phyloP scores from a whole-genome alignment of 2,113 vertebrate species.

The Hypomesus transpacificus region DNA sequence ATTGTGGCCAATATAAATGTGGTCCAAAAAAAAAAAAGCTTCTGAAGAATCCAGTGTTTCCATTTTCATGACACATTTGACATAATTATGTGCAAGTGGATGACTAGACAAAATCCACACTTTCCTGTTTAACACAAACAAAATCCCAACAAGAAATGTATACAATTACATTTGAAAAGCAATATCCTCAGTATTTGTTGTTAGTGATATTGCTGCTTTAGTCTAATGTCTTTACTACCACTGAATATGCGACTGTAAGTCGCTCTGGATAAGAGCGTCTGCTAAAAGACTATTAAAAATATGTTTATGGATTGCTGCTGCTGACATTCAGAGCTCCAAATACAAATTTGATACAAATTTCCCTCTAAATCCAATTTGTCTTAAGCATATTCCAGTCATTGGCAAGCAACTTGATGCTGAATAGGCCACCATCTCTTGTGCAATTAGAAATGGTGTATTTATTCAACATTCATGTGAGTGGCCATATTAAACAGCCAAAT shows the following conservation, averaged over 20 bases:
- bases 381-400: conserved; percentile 25
- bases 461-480: background rate
- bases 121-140: background rate
- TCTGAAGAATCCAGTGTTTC: background rate
- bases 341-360: too few species aligned
- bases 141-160: background rate
- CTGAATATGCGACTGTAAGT: too few species aligned
- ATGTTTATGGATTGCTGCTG: too few species aligned
- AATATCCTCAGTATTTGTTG: too few species aligned
- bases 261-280: too few species aligned
- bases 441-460: conserved; percentile 5
- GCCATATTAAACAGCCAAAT: background rate
- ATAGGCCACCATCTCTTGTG: background rate
- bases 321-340: too few species aligned
- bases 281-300: too few species aligned
- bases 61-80: background rate
- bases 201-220: too few species aligned
- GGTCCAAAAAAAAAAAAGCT: background rate
- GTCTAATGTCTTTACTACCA: too few species aligned
- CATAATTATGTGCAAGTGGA: background rate
- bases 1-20: conserved; percentile 48
- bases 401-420: conserved; percentile 19
- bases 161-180: too few species aligned
- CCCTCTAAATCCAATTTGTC: background rate
- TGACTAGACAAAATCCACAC: background rate